phyloP scores from a whole-genome alignment of 2,113 vertebrate species.

The Ivindomyrus marchei region DNA sequence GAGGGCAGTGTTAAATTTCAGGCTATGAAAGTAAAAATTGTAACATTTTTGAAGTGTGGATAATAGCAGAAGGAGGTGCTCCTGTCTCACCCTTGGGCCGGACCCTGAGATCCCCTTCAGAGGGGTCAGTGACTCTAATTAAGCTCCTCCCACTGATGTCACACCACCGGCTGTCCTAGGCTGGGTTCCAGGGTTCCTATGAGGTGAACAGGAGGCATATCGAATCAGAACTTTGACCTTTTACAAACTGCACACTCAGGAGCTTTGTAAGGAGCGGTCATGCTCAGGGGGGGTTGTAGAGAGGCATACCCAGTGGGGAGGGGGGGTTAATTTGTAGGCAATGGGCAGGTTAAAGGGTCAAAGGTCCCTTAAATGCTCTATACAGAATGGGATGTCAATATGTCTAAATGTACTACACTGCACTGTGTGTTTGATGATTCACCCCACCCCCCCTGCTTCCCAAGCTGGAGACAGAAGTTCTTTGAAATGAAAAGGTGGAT shows the following conservation, averaged over 20 bases:
- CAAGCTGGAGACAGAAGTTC: background rate
- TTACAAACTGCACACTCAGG: conserved; percentile 51
- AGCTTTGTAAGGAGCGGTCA: conserved; percentile 37
- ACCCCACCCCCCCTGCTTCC: background rate
- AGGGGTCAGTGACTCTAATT: background rate
- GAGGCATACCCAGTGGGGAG: conserved; percentile 23
- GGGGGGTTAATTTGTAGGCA: conserved; percentile 52
- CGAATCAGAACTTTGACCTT: conserved; percentile 58
- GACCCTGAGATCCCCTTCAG: background rate
- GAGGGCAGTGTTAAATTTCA: background rate
- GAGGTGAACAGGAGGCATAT: conserved; percentile 53
- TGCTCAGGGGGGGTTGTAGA: background rate
- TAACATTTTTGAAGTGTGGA: background rate
- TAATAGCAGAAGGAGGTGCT: background rate
- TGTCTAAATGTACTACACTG: conserved; percentile 50
- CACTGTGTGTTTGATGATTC: conserved; percentile 21
- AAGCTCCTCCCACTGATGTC: background rate
- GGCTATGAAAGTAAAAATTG: background rate
- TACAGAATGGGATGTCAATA: conserved; percentile 49
- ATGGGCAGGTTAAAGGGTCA: conserved; percentile 40
- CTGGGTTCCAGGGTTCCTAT: conserved; percentile 32
- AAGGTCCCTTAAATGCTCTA: conserved; percentile 49
- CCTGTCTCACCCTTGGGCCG: background rate
- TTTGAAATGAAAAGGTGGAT: background rate
- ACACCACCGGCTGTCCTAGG: background rate